Evolutionary conservation across 1,140 invertebrate species (phyloP).

Genomic region (Musca vetustissima): DNA sequence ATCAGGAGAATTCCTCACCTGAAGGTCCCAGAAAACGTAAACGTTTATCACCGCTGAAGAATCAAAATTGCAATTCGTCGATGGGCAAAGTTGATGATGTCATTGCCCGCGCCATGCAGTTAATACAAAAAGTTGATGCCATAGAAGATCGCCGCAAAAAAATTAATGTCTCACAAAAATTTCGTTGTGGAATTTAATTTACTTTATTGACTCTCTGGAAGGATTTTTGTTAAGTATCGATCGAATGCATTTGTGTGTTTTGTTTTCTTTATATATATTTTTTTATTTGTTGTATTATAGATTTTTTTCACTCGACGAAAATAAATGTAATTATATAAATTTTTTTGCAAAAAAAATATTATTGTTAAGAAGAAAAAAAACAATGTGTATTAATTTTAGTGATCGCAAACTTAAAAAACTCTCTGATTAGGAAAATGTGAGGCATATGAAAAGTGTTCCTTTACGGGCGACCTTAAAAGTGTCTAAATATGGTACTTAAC

Average conservation of each 20-base stretch:
- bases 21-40: background rate
- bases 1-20: background rate
- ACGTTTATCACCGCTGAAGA: background rate
- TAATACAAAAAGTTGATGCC: slow-evolving; percentile 27
- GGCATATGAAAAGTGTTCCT: too few relatives aligned
- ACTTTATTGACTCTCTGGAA: background rate
- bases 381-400: too few relatives aligned
- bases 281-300: too few relatives aligned
- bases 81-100: slow-evolving; percentile 7
- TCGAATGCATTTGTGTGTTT: background rate
- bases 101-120: slow-evolving; percentile 11
- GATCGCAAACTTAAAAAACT: too few relatives aligned
- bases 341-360: too few relatives aligned
- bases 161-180: too few relatives aligned
- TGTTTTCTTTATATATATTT: background rate
- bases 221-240: background rate
- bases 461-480: too few relatives aligned
- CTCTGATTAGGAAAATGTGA: too few relatives aligned
- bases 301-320: too few relatives aligned
- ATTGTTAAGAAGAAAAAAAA: too few relatives aligned
- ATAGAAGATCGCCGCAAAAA: background rate
- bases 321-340: too few relatives aligned
- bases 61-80: background rate
- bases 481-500: too few relatives aligned
- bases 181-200: background rate